Percentiles rank a stretch among this genome's conserved stretches.
Conservation (phyloP, 2,113 vertebrate genomes). For the Ascaphus truei region DNA sequence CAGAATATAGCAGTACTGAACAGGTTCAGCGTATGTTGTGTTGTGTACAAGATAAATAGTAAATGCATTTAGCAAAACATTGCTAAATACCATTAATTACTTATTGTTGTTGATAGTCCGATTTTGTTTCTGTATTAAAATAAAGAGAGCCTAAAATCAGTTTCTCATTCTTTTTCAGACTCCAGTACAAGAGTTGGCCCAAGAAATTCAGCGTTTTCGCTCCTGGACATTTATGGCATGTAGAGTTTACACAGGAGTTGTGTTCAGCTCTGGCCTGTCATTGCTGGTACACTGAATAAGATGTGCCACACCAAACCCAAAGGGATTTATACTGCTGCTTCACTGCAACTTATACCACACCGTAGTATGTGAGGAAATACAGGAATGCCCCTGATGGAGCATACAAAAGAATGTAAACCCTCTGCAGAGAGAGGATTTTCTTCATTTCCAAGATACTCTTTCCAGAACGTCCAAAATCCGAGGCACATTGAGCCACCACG, state of each 20-base stretch:
- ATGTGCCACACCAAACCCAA: neutral
- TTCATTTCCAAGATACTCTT: conserved; percentile 63
- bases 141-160: too few relatives aligned
- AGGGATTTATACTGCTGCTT: neutral
- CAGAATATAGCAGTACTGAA: too few relatives aligned
- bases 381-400: neutral
- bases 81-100: too few relatives aligned
- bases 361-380: neutral
- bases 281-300: neutral
- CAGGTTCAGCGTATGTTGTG: too few relatives aligned
- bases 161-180: neutral
- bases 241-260: neutral
- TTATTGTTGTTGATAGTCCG: too few relatives aligned
- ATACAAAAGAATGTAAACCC: conserved; percentile 58
- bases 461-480: conserved; percentile 61
- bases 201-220: neutral
- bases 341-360: neutral
- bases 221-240: conserved; percentile 4
- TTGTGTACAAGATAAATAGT: too few relatives aligned
- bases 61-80: too few relatives aligned
- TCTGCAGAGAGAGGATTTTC: conserved; percentile 54
- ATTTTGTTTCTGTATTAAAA: too few relatives aligned
- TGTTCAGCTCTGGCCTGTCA: conserved; percentile 5
- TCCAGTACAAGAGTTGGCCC: neutral
- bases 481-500: conserved; percentile 70